phyloP scores from a whole-genome alignment of 2,797 vertebrate species.

The Crossoptilon crossoptilon region DNA sequence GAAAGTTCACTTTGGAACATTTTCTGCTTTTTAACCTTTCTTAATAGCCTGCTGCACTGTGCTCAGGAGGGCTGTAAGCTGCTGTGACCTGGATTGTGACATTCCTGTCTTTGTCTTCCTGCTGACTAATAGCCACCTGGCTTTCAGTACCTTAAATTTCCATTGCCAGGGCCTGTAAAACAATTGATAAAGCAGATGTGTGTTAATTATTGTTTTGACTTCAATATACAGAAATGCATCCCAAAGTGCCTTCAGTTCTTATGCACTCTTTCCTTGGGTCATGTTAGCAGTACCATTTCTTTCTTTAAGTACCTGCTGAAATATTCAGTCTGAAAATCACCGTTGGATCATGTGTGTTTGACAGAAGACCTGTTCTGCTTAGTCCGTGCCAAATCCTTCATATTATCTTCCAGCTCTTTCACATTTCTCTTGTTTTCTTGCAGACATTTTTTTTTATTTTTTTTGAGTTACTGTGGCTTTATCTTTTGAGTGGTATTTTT shows the following conservation, averaged over 20 bases:
- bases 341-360: background rate
- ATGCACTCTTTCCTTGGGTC: background rate
- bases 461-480: fast-evolving
- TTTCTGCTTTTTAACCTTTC: background rate
- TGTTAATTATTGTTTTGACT: background rate
- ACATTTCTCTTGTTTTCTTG: background rate
- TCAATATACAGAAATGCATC: background rate
- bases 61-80: background rate
- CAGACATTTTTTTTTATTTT: background rate
- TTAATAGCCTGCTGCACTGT: background rate
- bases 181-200: background rate
- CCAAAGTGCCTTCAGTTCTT: background rate
- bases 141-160: background rate
- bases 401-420: background rate
- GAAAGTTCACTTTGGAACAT: background rate
- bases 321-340: background rate
- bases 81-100: background rate
- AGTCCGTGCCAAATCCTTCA: background rate
- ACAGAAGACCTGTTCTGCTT: background rate
- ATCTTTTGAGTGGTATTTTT: background rate
- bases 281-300: background rate
- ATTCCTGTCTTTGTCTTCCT: background rate
- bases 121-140: background rate
- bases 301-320: background rate
- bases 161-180: background rate